These are phyloP conservation scores for Prunella strophiata DNA, from an alignment of 2,797 vertebrate species.

Conservation along the genomic window DNA sequence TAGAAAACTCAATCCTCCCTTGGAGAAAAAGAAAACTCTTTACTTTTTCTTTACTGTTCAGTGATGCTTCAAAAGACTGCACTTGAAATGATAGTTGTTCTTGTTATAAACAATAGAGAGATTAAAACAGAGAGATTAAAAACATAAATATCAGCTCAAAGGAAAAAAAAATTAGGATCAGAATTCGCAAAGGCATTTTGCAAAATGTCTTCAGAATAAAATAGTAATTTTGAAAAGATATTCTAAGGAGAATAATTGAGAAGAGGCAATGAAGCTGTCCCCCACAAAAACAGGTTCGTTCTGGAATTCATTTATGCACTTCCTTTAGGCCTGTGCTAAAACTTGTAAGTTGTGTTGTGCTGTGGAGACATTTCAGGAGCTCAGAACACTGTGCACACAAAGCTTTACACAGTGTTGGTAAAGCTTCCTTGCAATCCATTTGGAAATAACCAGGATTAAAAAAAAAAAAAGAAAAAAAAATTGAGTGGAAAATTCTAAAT, in stretches of 20 bases:
- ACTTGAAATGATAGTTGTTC: not conserved
- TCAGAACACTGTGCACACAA: not conserved
- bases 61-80: not conserved
- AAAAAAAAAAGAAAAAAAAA: not conserved
- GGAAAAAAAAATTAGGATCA: not conserved
- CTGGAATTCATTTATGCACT: not conserved
- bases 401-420: not conserved
- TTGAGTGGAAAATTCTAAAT: not conserved
- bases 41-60: not conserved
- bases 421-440: not conserved
- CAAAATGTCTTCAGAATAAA: not conserved
- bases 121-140: too few species aligned
- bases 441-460: not conserved
- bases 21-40: slow-evolving; percentile 8
- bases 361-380: not conserved
- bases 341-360: not conserved
- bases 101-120: not conserved
- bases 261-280: not conserved
- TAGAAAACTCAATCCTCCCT: slow-evolving; percentile 84
- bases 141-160: not conserved
- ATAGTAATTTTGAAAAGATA: not conserved
- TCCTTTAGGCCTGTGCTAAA: not conserved
- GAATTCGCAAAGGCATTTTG: not conserved
- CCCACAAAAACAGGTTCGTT: not conserved
- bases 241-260: not conserved